Base-by-base conservation (phyloP, 2,888 invertebrate species). In the Tachina fera region DNA sequence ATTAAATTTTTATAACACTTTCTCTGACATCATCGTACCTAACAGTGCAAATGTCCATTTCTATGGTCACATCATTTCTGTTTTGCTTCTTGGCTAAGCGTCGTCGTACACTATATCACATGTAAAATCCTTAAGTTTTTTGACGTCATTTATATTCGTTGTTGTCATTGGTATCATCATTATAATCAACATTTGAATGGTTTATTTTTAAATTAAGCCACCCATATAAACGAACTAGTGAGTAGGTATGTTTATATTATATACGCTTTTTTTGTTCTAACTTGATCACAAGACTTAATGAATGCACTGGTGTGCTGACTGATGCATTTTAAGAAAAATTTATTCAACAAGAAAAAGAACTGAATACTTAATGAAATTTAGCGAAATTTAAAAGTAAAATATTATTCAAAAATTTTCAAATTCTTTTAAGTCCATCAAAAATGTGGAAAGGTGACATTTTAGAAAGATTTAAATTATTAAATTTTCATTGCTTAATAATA, bases 241-340 rank as follows among this genome's bases (percentile, higher is more conserved):
- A 3, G 13, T 45, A 58, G 6, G 6, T 31, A 31, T 31, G 5
- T 31, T 0, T 2, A 75, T 45, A 47, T 31, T 58, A 74, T 71
- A 1, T 60, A 31, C n/a, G 10, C 14, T 22, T 39, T 41, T 13
- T 19, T 11, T 61, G 14, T 41, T 19, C 14, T 68, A 39, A 81
- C 61, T 81, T 75, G 75, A 81, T 81, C 75, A 81, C 81, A 81
- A 75, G 75, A 75, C 75, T 61, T 43, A 81, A 75, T 81, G 63
- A 81, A 75, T 81, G 63, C 60, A 51, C 43, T 74, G 43, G 6
- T 31, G 31, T 74, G 43, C 31, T 31, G 31, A 6, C 31, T 31
- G 31, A 31, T 31, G 60, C 81, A 68, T 9, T 67, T 47, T 9
- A 56, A 16, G 41, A 67, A 71, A 45, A 43, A 63, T 61, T 43